These are phyloP conservation scores for Marmota flaviventris DNA, from an alignment of 2,113 vertebrate genomes.

Conservation along the genomic window DNA sequence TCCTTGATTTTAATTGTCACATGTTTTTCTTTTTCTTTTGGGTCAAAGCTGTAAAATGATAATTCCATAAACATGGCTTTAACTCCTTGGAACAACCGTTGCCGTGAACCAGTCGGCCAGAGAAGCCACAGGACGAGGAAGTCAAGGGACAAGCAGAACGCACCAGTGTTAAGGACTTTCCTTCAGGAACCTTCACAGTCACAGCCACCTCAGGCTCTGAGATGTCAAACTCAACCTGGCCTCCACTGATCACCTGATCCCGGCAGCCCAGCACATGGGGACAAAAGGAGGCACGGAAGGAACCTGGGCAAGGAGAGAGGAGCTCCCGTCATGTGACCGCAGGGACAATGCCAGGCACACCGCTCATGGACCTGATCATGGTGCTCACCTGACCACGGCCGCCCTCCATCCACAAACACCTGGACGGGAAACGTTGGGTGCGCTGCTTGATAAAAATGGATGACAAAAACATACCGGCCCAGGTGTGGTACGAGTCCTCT, in stretches of 20 bases:
- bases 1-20: background rate
- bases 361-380: rapidly evolving
- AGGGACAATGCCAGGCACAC: rapidly evolving
- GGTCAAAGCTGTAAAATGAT: background rate
- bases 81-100: background rate
- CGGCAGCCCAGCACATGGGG: conserved; percentile 93
- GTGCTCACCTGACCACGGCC: conserved; percentile 90
- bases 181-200: conserved; percentile 90
- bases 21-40: background rate
- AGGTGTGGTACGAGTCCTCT: conserved; percentile 85
- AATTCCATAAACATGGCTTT: conserved; percentile 3
- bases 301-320: conserved; percentile 86
- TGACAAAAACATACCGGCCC: conserved; percentile 90
- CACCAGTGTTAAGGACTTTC: conserved; percentile 92
- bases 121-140: background rate
- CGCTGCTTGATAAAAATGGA: conserved; percentile 92
- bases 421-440: conserved; percentile 89
- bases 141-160: conserved; percentile 61
- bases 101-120: background rate
- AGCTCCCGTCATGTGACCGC: background rate
- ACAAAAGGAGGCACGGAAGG: conserved; percentile 93
- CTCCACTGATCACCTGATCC: conserved; percentile 89
- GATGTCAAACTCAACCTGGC: conserved; percentile 90
- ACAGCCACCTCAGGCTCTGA: conserved; percentile 86
- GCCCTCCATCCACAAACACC: conserved; percentile 89